Conservation (phyloP, 1,140 invertebrate genomes). For the Cydia pomonella region DNA sequence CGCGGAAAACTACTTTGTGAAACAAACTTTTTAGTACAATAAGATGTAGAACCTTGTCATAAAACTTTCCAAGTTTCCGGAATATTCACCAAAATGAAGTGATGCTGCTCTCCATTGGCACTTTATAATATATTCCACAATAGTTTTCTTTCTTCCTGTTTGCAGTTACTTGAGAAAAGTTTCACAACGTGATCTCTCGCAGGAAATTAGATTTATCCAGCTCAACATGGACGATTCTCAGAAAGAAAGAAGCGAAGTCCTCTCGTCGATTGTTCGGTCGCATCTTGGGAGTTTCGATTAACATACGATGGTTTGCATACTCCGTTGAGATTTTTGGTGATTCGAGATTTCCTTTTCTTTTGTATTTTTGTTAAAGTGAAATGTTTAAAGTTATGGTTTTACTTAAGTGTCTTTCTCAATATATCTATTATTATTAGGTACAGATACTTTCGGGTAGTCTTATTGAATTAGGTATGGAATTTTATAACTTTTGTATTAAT, state of each 20-base stretch:
- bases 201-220: constrained; percentile 21
- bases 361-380: not conserved
- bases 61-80: constrained; percentile 4
- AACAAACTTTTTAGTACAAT: constrained; percentile 21
- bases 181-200: constrained; percentile 9
- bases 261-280: constrained; percentile 3
- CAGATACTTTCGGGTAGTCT: no score
- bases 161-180: constrained; percentile 4
- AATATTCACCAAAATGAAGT: constrained; percentile 3
- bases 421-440: no score
- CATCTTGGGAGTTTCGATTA: constrained; percentile 11
- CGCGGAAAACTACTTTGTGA: constrained; percentile 9
- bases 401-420: no score
- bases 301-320: constrained; percentile 14
- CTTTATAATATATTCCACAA: constrained; percentile 21
- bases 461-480: no score
- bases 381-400: not conserved
- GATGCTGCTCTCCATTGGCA: constrained; percentile 5
- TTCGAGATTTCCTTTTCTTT: not conserved
- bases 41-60: constrained; percentile 20
- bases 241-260: constrained; percentile 4
- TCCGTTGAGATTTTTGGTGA: not conserved
- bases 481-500: no score
- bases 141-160: constrained; percentile 14
- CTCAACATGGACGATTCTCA: not conserved